Evolutionary conservation across 2,797 vertebrate species (phyloP).

Genomic region (Microctenopoma stevenorrisi): DNA sequence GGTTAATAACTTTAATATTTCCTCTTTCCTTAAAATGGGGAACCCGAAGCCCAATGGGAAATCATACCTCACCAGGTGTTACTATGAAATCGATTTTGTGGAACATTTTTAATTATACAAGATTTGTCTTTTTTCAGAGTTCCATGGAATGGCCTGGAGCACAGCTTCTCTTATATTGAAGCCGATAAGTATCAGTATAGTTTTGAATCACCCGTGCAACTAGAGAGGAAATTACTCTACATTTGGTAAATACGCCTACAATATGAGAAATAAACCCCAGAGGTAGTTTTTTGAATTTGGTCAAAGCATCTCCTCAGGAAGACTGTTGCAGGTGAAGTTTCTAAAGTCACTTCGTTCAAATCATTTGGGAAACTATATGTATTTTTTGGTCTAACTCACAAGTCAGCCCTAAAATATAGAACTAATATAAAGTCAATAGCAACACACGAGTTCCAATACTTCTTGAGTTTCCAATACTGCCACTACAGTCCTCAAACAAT

Average conservation of each 20-base stretch:
- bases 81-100: conserved; percentile 58
- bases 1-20: conserved; percentile 59
- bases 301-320: not conserved
- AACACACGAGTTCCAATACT: conserved; percentile 10
- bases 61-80: conserved; percentile 52
- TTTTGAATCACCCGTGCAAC: conserved; percentile 32
- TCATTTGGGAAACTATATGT: not conserved
- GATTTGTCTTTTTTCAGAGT: conserved; percentile 59
- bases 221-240: not conserved
- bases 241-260: conserved; percentile 21
- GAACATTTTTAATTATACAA: conserved; percentile 66
- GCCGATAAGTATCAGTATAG: conserved; percentile 46
- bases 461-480: conserved; percentile 4
- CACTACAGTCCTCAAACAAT: conserved; percentile 35
- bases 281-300: conserved; percentile 7
- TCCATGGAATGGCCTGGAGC: conserved; percentile 46
- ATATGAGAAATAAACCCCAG: not conserved
- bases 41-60: conserved; percentile 49
- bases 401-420: not conserved
- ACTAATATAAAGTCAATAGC: not conserved
- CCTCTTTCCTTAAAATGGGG: conserved; percentile 32
- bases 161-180: conserved; percentile 35
- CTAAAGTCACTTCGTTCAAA: not conserved
- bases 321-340: too few relatives aligned
- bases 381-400: not conserved